Evolutionary conservation across 2,113 vertebrate genomes (phyloP).

Genomic region (Megaptera novaeangliae): DNA sequence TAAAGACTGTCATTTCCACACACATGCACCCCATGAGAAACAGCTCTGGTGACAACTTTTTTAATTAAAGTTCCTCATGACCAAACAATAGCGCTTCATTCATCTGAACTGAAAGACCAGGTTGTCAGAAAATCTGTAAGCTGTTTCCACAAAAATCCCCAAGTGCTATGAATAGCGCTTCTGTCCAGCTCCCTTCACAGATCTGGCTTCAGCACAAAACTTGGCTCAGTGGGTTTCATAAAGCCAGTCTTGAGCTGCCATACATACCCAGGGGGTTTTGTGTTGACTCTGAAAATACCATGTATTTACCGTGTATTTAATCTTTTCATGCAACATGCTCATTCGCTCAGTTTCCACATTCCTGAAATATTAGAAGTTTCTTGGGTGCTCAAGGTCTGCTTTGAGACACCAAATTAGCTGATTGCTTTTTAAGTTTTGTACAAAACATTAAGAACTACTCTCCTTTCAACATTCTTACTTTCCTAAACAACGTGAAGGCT

Average conservation of each 20-base stretch:
- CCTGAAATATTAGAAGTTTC: slow-evolving; percentile 23
- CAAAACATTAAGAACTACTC: slow-evolving; percentile 9
- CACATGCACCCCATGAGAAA: slow-evolving; percentile 43
- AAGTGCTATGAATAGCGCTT: slow-evolving; percentile 39
- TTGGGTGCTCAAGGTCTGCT: background rate
- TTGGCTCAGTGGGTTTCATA: slow-evolving; percentile 44
- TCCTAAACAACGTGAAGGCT: slow-evolving; percentile 18
- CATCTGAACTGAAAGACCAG: slow-evolving; percentile 63
- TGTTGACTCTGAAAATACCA: slow-evolving; percentile 48
- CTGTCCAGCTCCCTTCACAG: slow-evolving; percentile 27
- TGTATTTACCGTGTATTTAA: background rate
- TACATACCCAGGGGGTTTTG: slow-evolving; percentile 31
- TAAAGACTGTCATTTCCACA: slow-evolving; percentile 53
- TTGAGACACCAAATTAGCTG: slow-evolving; percentile 45
- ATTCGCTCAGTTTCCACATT: slow-evolving; percentile 34
- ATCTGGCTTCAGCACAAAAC: slow-evolving; percentile 25
- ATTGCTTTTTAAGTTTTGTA: background rate
- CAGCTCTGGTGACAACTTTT: slow-evolving; percentile 49
- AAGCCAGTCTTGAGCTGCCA: slow-evolving; percentile 51
- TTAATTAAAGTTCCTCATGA: slow-evolving; percentile 61
- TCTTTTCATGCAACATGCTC: slow-evolving; percentile 13
- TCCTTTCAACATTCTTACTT: slow-evolving; percentile 22
- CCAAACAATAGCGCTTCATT: slow-evolving; percentile 62
- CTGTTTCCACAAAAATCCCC: slow-evolving; percentile 43
- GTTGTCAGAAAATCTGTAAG: slow-evolving; percentile 69